Percentiles rank a stretch among this genome's conserved stretches.
Evolutionary conservation across 2,888 invertebrate species (phyloP).

Genomic region (Trichogramma dendrolimi): DNA sequence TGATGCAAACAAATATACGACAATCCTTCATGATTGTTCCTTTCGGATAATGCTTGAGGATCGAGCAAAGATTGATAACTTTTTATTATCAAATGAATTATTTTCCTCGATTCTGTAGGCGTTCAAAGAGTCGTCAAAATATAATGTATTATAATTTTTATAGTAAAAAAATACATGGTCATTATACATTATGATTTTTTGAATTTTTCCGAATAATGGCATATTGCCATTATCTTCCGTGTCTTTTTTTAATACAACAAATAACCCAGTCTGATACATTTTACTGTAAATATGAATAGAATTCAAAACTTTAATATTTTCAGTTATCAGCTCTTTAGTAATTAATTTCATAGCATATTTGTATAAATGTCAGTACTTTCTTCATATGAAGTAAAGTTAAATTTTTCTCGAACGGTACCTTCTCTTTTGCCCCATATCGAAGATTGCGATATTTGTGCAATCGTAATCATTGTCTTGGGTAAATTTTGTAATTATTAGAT

Average conservation of each 20-base stretch:
- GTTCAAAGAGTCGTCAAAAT: slow-evolving; percentile 4
- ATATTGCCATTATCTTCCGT: background rate
- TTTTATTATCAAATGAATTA: background rate
- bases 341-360: background rate
- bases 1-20: background rate
- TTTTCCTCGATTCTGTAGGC: background rate
- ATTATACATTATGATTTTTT: background rate
- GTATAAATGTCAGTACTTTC: background rate
- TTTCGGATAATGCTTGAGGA: background rate
- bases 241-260: background rate
- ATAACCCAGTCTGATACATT: background rate
- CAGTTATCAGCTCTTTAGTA: background rate
- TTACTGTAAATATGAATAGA: background rate
- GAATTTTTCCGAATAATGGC: slow-evolving; percentile 4
- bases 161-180: slow-evolving; percentile 3
- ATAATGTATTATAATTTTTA: background rate
- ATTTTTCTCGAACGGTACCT: background rate
- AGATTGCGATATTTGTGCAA: background rate
- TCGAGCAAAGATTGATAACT: background rate
- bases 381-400: too few relatives aligned
- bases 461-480: background rate
- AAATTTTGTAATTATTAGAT: slow-evolving; percentile 6
- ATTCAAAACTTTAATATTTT: background rate
- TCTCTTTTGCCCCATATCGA: background rate
- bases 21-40: background rate